Percentiles rank a stretch among this genome's conserved stretches.
These are phyloP conservation scores for Pherbina coryleti DNA, from an alignment of 2,888 invertebrate genomes.

Conservation along the genomic window DNA sequence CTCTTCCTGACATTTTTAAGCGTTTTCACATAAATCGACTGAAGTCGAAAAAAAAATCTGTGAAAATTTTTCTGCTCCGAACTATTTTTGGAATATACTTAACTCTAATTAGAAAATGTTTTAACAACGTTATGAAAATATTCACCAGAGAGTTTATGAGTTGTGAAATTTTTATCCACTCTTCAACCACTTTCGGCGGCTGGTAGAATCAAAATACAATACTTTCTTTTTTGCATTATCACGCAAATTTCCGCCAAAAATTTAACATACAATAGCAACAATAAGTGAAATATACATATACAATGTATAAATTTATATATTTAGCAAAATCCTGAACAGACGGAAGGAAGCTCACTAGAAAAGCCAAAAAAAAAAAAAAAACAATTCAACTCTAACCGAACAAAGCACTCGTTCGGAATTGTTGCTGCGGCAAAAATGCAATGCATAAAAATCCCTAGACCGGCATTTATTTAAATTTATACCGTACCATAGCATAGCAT, in stretches of 20 bases:
- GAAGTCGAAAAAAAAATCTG: too few relatives aligned
- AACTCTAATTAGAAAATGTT: too few relatives aligned
- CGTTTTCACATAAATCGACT: too few relatives aligned
- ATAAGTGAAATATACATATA: neutral
- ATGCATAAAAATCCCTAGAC: slow-evolving; percentile 69
- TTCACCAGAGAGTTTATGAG: too few relatives aligned
- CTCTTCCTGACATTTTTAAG: too few relatives aligned
- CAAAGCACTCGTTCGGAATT: slow-evolving; percentile 46
- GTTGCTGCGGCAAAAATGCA: slow-evolving; percentile 67
- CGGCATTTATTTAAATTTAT: slow-evolving; percentile 71
- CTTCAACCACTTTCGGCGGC: too few relatives aligned
- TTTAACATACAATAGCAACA: neutral
- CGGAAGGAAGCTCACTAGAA: slow-evolving; percentile 39
- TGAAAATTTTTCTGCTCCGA: too few relatives aligned
- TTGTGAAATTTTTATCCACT: too few relatives aligned
- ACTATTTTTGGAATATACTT: too few relatives aligned
- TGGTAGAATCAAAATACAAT: too few relatives aligned
- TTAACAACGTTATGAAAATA: too few relatives aligned
- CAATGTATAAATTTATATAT: neutral
- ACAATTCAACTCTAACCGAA: neutral
- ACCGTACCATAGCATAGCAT: slow-evolving; percentile 57
- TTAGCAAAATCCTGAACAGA: slow-evolving; percentile 37
- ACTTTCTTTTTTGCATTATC: neutral
- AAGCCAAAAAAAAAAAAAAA: neutral
- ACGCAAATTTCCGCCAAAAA: neutral